Evolutionary conservation across 1,140 invertebrate species (phyloP).

Genomic region (Ridgeia piscesae): DNA sequence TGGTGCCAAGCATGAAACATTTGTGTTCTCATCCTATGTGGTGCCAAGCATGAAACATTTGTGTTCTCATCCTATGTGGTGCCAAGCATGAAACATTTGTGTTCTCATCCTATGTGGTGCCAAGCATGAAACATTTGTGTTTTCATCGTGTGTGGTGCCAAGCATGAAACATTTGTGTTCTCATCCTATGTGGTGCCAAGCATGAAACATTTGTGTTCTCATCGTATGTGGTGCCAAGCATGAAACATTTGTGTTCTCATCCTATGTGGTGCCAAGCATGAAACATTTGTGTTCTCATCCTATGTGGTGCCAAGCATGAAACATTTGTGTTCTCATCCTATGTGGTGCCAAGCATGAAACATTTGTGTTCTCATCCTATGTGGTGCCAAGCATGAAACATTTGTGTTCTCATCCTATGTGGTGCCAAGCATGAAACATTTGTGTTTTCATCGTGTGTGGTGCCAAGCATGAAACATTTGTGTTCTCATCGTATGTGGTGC

Average conservation of each 20-base stretch:
- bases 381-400: neutral
- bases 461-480: neutral
- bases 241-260: neutral
- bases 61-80: neutral
- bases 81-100: neutral
- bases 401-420: neutral
- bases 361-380: neutral
- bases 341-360: neutral
- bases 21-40: neutral
- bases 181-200: neutral
- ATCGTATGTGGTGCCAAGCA: neutral
- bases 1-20: neutral
- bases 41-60: neutral
- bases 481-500: neutral
- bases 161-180: neutral
- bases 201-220: neutral
- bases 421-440: neutral
- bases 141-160: neutral
- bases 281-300: neutral
- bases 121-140: neutral
- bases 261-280: neutral
- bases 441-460: neutral
- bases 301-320: neutral
- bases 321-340: neutral
- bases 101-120: neutral